Evolutionary conservation across 2,113 vertebrate genomes (phyloP).

Genomic region (Rhinoderma darwinii): DNA sequence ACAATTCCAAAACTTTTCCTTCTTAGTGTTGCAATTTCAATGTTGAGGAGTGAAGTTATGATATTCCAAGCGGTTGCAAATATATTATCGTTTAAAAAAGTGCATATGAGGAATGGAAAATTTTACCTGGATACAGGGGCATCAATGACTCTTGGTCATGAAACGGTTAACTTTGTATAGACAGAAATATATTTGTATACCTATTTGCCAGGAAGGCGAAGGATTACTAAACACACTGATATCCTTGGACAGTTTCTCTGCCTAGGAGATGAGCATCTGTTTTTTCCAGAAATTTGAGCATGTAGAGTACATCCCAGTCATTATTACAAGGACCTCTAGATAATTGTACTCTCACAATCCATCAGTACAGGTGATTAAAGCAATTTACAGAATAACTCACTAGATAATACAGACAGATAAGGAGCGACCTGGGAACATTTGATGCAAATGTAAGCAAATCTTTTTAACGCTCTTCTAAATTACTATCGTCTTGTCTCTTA

Average conservation of each 20-base stretch:
- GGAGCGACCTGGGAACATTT: constrained; percentile 52
- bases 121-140: no score
- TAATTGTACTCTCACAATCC: constrained; percentile 49
- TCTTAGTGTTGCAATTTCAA: no score
- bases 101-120: no score
- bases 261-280: constrained; percentile 34
- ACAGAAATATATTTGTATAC: background rate
- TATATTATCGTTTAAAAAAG: no score
- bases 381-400: constrained; percentile 47
- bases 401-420: constrained; percentile 43
- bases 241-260: background rate
- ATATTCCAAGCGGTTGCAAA: no score
- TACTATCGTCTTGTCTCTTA: constrained; percentile 45
- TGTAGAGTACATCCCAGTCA: constrained; percentile 45
- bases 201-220: background rate
- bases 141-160: no score
- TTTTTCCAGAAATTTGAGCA: constrained; percentile 40
- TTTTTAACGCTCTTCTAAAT: constrained; percentile 46
- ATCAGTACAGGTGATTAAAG: constrained; percentile 58
- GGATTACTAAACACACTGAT: background rate
- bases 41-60: no score
- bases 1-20: no score
- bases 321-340: constrained; percentile 52
- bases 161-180: background rate
- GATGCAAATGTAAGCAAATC: constrained; percentile 56